Base-by-base conservation (phyloP, 2,888 invertebrate genomes). In the Drosophila niveifrons region DNA sequence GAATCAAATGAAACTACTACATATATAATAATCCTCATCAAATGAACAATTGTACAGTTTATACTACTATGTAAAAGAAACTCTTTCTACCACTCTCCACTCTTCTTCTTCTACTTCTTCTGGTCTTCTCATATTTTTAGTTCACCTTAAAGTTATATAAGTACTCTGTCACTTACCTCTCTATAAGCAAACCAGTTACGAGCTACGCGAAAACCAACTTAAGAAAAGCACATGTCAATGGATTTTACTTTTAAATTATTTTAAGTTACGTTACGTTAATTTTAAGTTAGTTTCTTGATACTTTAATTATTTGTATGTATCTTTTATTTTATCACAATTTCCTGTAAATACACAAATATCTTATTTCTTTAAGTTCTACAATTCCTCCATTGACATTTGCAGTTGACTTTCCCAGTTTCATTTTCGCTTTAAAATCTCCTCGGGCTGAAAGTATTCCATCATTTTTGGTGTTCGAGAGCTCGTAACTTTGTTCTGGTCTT, bases 1-100 rank as follows among this genome's bases (percentile, higher is more conserved):
- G 44, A 76, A 66, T 61, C 50, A 61, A 78, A 47, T 44, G 50
- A 51, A 65, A 65, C 15, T 67, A 64, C 56, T 23, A 48, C 48
- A 50, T 48, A 48, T 56, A 50, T 48, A 68, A 78, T 68, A 68
- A 78, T 68, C 46, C 50, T 74, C 63, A 78, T 72, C 43, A 73
- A 75, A 67, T 9, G 34, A 77, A 73, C n/a, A 62, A 29, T 69
- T 75, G 75, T 75, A 75, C 75, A 75, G 75, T 75, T 78, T 56
- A 62, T 50, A 29, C 36, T 39, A 28, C 53, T 58, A 65, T 69
- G 57, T 72, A 68, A 74, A 76, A 57, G 43, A 59, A 75, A 63
- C 75, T 69, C 52, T 74, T 75, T 36, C 57, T 55, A 56, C 55
- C 58, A 56, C 55, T 63, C 9, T 48, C n/a, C 29, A n/a, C 2